Percentiles rank a stretch among this genome's conserved stretches.
Conservation (phyloP, 2,113 vertebrate species). For the Poicephalus meyeri region DNA sequence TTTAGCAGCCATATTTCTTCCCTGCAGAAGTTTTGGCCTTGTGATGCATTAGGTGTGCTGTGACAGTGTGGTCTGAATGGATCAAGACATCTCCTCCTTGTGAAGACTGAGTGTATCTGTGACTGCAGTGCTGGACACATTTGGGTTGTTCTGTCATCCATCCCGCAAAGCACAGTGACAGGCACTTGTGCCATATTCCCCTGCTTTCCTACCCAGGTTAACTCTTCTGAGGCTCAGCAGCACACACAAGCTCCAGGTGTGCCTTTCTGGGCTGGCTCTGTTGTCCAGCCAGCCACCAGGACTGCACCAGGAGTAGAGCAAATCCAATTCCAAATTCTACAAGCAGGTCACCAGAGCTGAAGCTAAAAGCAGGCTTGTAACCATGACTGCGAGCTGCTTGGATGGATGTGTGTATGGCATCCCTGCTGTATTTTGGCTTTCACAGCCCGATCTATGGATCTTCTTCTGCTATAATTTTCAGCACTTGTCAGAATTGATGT, state of each 20-base stretch:
- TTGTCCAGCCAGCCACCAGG: not conserved
- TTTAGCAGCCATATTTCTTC: not conserved
- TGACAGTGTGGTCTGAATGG: not conserved
- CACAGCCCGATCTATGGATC: not conserved
- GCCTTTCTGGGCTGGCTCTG: not conserved
- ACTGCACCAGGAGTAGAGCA: not conserved
- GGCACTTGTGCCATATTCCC: not conserved
- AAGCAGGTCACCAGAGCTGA: not conserved
- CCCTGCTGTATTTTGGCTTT: not conserved
- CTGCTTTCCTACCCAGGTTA: not conserved
- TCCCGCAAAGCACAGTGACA: not conserved
- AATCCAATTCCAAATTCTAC: not conserved
- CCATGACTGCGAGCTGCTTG: not conserved
- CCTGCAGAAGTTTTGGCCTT: not conserved
- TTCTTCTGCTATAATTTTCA: not conserved
- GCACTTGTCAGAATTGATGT: not conserved
- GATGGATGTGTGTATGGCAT: not conserved
- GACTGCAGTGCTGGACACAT: not conserved
- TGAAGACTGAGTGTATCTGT: not conserved
- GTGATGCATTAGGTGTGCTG: not conserved
- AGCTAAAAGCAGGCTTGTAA: not conserved
- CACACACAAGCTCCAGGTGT: not conserved
- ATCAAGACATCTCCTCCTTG: not conserved
- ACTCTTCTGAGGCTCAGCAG: not conserved
- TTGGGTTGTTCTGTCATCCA: not conserved